Base-by-base conservation (phyloP, 1,140 invertebrate species). In the Cyclina sinensis region DNA sequence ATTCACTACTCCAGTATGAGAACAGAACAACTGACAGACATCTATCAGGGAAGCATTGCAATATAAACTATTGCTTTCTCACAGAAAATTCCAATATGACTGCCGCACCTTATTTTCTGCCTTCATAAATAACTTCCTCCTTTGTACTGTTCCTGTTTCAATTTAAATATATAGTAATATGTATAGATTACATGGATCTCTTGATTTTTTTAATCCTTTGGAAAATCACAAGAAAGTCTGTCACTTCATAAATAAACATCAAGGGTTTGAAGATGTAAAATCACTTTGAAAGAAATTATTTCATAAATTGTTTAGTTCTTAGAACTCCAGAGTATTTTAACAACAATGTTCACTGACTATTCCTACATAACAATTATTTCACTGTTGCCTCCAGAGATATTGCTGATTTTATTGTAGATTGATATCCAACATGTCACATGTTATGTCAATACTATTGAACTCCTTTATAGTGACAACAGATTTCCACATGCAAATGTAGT, bases 371-470 rank as follows among this genome's bases (percentile, higher is more conserved):
- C 51, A 12, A 54, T 54, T 54, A 54, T 3, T 54, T 54, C 51
- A 3, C 9, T 43, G 5, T 54, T 18, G 14, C 59, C 27, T 65
- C 59, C 4, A 12, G 59, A 65, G 59, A 65, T 65, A 30, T 65
- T 43, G n/a, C n/a, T 30, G 24, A 7, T 24, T 18, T 11, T 65
- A 30, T 30, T 65, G 27, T 65, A 18, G 32, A 70, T 70, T 70
- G 37, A 70, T 70, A 39, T 70, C 21, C 65, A 16, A 70, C 11
- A 70, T 30, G 65, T 70, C 32, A 70, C 65, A 70, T 27, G 35
- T 39, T 70, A 70, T 70, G 65, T 70, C 14, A 70, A 70, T 62
- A 16, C 18, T 70, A 70, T 70, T 70, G 65, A 14, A 70, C 32
- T 39, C 1, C 18, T 18, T 32, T 27, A 18, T 37, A 70, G 65